Evolutionary conservation across 2,888 invertebrate species (phyloP).

Genomic region (Parnassius smintheus): DNA sequence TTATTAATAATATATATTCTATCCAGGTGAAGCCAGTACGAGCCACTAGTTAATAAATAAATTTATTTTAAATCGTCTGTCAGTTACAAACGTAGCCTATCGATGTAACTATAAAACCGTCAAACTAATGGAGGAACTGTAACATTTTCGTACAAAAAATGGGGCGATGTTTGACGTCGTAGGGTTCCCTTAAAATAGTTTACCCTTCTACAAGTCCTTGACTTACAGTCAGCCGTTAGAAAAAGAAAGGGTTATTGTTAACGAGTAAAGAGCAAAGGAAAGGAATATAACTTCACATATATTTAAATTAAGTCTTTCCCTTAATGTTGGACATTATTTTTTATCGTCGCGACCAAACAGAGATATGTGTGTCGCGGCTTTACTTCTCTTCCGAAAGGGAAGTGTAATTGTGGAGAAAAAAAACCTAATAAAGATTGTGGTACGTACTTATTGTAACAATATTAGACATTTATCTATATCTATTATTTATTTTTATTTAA

Average conservation of each 20-base stretch:
- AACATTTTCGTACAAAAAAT: constrained; percentile 50
- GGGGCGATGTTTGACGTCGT: constrained; percentile 40
- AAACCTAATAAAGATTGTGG: constrained; percentile 36
- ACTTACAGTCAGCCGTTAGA: constrained; percentile 59
- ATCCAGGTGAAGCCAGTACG: too few species aligned
- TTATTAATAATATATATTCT: too few species aligned
- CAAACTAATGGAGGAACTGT: constrained; percentile 50
- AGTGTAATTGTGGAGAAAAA: constrained; percentile 39
- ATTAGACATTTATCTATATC: not conserved
- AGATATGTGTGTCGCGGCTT: constrained; percentile 65
- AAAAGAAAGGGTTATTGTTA: constrained; percentile 40
- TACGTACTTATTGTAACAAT: constrained; percentile 1
- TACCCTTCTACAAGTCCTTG: constrained; percentile 53
- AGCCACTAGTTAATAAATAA: too few species aligned
- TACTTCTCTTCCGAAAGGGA: constrained; percentile 37
- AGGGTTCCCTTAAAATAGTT: constrained; percentile 73
- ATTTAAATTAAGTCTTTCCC: constrained; percentile 77
- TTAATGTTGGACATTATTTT: constrained; percentile 78
- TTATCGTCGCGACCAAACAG: constrained; percentile 71
- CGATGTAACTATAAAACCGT: constrained; percentile 46
- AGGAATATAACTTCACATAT: constrained; percentile 55
- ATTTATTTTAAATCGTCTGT: too few species aligned
- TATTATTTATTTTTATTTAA: not conserved
- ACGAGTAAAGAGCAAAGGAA: constrained; percentile 36
- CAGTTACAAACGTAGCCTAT: constrained; percentile 27